These are phyloP conservation scores for Nipponacmea schrenckii DNA, from an alignment of 2,888 invertebrate genomes.

Conservation along the genomic window DNA sequence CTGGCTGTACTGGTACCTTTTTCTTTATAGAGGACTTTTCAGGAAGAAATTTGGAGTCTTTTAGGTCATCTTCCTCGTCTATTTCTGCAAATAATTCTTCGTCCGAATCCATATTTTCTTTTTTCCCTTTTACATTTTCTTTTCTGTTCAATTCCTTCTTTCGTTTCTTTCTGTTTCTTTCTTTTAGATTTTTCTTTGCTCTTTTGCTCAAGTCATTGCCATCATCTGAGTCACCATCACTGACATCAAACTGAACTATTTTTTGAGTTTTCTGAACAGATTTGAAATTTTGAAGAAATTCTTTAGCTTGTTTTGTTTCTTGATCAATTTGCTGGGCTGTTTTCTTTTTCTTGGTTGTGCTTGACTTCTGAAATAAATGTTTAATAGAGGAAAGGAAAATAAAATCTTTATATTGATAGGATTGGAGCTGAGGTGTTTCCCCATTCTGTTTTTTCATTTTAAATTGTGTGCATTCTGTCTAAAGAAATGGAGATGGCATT, in stretches of 20 bases:
- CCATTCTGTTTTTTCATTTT: no score
- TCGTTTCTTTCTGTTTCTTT: slow-evolving; percentile 20
- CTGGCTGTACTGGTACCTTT: no score
- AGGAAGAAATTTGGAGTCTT: no score
- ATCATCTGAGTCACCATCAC: not conserved
- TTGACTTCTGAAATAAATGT: not conserved
- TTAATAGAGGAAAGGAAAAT: no score
- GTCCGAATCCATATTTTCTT: not conserved
- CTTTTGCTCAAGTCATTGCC: not conserved
- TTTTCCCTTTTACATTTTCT: slow-evolving; percentile 12
- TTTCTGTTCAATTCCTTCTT: slow-evolving; percentile 22
- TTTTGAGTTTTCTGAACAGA: not conserved
- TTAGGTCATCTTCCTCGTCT: not conserved
- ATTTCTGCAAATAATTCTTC: slow-evolving; percentile 11
- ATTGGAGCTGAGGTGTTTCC: no score
- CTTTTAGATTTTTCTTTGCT: slow-evolving; percentile 10
- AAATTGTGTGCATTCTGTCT: no score
- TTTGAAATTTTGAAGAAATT: not conserved
- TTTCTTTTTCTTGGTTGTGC: not conserved
- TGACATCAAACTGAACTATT: not conserved
- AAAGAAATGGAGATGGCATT: no score
- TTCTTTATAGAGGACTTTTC: no score
- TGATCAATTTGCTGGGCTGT: not conserved
- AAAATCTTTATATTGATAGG: no score
- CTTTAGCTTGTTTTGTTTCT: slow-evolving; percentile 5